These are phyloP conservation scores for Cuculus canorus DNA, from an alignment of 2,797 vertebrate genomes.

Conservation along the genomic window DNA sequence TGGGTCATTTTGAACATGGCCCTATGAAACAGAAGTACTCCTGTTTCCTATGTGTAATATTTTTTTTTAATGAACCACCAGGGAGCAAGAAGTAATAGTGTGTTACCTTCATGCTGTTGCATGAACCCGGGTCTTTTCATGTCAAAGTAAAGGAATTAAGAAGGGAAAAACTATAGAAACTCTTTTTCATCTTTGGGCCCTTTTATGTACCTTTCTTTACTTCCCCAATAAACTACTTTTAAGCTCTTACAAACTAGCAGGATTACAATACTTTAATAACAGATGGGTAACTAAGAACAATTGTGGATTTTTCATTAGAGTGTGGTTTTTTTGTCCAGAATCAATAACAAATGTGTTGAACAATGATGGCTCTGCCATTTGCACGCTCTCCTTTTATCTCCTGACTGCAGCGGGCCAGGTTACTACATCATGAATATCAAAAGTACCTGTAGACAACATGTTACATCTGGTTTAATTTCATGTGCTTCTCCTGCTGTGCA, in stretches of 20 bases:
- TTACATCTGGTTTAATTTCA: slow-evolving; percentile 10
- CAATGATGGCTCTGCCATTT: background rate
- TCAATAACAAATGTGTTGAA: background rate
- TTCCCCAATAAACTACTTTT: background rate
- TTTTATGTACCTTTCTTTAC: background rate
- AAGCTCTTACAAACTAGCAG: background rate
- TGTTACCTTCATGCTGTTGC: background rate
- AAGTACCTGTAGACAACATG: slow-evolving; percentile 27
- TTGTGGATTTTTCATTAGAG: background rate
- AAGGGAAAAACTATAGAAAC: background rate
- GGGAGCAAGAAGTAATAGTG: background rate
- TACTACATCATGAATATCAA: background rate
- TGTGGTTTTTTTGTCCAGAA: background rate
- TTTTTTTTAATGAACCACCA: background rate
- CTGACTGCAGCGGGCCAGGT: slow-evolving; percentile 8
- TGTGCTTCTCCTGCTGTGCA: slow-evolving; percentile 38
- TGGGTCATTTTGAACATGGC: background rate
- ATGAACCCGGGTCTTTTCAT: background rate
- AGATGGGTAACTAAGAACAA: background rate
- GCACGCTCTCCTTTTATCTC: background rate
- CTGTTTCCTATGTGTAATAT: background rate
- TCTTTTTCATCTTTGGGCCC: background rate
- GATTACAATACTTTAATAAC: background rate
- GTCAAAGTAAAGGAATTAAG: background rate
- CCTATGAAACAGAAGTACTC: background rate